Percentiles rank a stretch among this genome's conserved stretches.
These are phyloP conservation scores for Eira barbara DNA, from an alignment of 2,113 vertebrate genomes.

Conservation along the genomic window DNA sequence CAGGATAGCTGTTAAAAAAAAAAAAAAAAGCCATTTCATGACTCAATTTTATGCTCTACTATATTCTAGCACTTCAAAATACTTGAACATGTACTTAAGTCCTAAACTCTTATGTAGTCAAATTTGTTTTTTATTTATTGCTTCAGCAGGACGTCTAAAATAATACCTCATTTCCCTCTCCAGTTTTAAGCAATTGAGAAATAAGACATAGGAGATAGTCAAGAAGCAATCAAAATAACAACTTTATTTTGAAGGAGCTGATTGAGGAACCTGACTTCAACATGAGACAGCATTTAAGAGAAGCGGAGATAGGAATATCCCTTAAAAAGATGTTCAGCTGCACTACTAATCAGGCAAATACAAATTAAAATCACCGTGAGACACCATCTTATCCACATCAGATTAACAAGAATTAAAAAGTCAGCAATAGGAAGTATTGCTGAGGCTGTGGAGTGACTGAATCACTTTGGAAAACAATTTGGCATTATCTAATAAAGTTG, in stretches of 20 bases:
- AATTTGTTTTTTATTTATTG: neutral
- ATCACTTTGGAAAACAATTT: neutral
- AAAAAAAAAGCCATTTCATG: neutral
- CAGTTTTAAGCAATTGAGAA: neutral
- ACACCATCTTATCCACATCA: neutral
- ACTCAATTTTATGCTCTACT: neutral
- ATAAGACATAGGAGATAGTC: neutral
- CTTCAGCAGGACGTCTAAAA: neutral
- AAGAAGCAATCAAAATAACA: slow-evolving; percentile 10
- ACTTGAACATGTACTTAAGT: neutral
- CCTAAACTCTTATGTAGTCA: neutral
- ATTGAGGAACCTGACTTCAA: neutral
- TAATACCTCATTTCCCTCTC: neutral
- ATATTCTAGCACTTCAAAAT: neutral
- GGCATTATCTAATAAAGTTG: neutral
- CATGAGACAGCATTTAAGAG: neutral
- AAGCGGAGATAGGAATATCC: neutral
- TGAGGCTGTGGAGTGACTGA: neutral
- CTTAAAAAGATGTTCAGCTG: neutral
- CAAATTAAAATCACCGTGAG: neutral
- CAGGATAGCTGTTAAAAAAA: neutral
- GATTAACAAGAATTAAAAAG: neutral
- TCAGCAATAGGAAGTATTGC: neutral
- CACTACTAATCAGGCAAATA: neutral
- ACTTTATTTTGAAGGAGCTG: slow-evolving; percentile 23